Evolutionary conservation across 2,888 invertebrate species (phyloP).

Genomic region (Drosophila crucigera): DNA sequence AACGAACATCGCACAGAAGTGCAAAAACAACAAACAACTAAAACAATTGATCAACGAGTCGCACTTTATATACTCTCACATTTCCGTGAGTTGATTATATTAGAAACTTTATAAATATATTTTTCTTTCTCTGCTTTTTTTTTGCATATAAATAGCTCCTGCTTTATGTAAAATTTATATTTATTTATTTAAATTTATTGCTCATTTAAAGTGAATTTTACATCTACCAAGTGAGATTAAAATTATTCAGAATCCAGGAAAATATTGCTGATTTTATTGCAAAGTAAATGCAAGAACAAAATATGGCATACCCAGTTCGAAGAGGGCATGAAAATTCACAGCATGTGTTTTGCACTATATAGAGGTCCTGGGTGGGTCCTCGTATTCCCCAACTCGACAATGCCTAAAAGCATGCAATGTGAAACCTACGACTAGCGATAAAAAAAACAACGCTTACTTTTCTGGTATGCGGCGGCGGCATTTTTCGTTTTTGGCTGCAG

Average conservation of each 20-base stretch:
- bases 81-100: no score
- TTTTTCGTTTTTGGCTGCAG: conserved; percentile 40
- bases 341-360: conserved; percentile 31
- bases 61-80: background rate
- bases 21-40: conserved; percentile 42
- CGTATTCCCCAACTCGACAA: conserved; percentile 6
- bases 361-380: conserved; percentile 11
- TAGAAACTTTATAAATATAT: background rate
- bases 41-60: conserved; percentile 18
- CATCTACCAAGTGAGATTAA: no score
- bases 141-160: background rate
- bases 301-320: background rate
- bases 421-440: conserved; percentile 45
- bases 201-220: background rate
- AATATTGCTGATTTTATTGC: background rate
- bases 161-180: background rate
- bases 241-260: background rate
- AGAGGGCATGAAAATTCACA: conserved; percentile 36
- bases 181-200: background rate
- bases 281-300: background rate
- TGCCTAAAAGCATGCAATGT: conserved; percentile 42
- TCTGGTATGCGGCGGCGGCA: conserved; percentile 41
- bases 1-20: conserved; percentile 48
- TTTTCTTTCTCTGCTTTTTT: background rate
- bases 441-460: conserved; percentile 9